Percentiles rank a stretch among this genome's conserved stretches.
phyloP scores from a whole-genome alignment of 2,888 invertebrate species.

The Loripinus fragilis region DNA sequence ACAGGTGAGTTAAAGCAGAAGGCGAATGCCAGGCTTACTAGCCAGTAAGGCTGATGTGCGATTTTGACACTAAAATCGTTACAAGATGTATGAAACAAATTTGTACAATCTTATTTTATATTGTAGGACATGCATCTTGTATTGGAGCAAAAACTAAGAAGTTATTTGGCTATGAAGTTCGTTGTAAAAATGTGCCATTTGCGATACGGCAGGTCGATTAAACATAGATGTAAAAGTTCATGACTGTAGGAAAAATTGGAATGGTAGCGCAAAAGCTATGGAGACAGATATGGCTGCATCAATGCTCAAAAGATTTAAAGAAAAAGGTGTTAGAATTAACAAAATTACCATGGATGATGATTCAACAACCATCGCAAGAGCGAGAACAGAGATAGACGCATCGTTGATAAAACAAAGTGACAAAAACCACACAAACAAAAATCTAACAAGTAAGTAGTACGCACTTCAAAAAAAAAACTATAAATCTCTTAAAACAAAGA shows the following conservation, averaged over 20 bases:
- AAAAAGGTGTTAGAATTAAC: neutral
- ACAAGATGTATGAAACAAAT: too few species aligned
- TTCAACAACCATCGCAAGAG: neutral
- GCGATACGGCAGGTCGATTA: neutral
- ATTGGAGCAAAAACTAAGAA: neutral
- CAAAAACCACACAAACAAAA: neutral
- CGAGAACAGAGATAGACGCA: neutral
- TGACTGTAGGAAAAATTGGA: neutral
- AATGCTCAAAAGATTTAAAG: neutral
- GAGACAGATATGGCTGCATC: neutral
- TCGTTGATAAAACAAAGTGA: neutral
- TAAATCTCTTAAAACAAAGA: neutral
- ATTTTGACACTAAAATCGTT: too few species aligned
- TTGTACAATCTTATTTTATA: too few species aligned
- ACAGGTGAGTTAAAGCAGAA: too few species aligned
- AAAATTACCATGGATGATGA: neutral
- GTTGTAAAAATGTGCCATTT: neutral
- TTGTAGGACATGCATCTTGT: neutral
- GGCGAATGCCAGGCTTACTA: too few species aligned
- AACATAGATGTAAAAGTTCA: neutral
- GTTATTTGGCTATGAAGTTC: neutral
- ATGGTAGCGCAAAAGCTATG: neutral
- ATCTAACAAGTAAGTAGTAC: neutral
- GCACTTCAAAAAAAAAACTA: neutral
- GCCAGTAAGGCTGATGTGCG: too few species aligned